These are phyloP conservation scores for Ciconia nigra DNA, from an alignment of 2,797 vertebrate genomes.

Conservation along the genomic window DNA sequence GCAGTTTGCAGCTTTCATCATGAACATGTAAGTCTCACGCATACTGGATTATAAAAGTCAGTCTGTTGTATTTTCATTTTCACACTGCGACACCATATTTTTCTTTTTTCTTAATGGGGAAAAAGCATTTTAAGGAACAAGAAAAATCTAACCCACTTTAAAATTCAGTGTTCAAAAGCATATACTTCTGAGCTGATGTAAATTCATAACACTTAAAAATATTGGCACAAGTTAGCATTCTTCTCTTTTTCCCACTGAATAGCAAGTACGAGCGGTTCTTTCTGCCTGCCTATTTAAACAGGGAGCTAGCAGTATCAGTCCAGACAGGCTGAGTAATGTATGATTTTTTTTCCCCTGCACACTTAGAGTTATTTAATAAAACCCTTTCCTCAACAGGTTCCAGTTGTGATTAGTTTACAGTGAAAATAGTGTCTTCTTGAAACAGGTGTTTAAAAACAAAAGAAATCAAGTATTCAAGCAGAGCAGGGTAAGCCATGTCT, in stretches of 20 bases:
- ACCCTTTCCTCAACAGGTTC: neutral
- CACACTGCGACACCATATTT: neutral
- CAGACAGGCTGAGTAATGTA: neutral
- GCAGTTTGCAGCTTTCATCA: neutral
- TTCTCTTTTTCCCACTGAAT: neutral
- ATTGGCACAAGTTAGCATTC: neutral
- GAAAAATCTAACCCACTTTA: neutral
- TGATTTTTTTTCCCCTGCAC: neutral
- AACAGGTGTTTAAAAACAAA: neutral
- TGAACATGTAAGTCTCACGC: neutral
- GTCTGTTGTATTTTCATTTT: constrained; percentile 15
- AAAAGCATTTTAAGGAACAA: neutral
- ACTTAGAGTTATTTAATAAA: neutral
- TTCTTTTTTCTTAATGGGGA: neutral
- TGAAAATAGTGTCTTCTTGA: neutral
- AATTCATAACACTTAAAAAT: constrained; percentile 22
- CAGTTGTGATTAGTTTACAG: neutral
- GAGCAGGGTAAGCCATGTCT: neutral
- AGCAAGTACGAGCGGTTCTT: neutral
- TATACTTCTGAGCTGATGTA: constrained; percentile 1
- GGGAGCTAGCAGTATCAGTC: neutral
- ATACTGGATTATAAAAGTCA: neutral
- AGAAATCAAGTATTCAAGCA: neutral
- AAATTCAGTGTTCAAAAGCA: neutral
- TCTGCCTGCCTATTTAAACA: neutral